These are phyloP conservation scores for Pseudomugil tenellus DNA, from an alignment of 2,797 vertebrate species.

Conservation along the genomic window DNA sequence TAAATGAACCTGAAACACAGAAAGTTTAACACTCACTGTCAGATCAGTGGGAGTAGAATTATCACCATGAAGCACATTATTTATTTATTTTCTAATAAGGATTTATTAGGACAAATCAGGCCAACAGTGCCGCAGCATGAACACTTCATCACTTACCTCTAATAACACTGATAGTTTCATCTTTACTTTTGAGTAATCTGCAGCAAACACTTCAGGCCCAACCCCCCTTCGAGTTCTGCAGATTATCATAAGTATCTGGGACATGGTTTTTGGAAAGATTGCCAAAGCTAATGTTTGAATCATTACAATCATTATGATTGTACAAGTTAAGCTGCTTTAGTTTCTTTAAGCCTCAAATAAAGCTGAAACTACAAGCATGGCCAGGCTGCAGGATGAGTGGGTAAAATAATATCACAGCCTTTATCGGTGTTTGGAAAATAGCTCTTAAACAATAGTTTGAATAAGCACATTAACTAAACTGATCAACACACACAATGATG, in stretches of 20 bases:
- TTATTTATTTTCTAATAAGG: neutral
- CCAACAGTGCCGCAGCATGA: neutral
- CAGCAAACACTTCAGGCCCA: fast-evolving
- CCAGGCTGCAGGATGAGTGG: neutral
- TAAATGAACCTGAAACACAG: constrained; percentile 3
- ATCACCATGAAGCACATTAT: neutral
- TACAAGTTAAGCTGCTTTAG: neutral
- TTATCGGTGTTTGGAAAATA: neutral
- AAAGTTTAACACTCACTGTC: neutral
- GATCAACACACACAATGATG: neutral
- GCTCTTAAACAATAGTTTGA: neutral
- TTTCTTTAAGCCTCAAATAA: constrained; percentile 5
- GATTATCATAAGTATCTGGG: neutral
- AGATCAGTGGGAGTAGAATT: neutral
- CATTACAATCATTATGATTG: neutral
- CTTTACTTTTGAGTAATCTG: constrained; percentile 3
- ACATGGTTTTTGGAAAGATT: constrained; percentile 11
- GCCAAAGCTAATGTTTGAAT: neutral
- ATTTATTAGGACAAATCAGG: neutral
- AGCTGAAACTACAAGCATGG: constrained; percentile 3
- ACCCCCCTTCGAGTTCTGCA: neutral
- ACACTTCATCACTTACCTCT: neutral
- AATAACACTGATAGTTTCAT: neutral
- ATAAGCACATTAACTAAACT: neutral
- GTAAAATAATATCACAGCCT: neutral